phyloP scores from a whole-genome alignment of 2,888 invertebrate genomes.

The Heliconius aoede region DNA sequence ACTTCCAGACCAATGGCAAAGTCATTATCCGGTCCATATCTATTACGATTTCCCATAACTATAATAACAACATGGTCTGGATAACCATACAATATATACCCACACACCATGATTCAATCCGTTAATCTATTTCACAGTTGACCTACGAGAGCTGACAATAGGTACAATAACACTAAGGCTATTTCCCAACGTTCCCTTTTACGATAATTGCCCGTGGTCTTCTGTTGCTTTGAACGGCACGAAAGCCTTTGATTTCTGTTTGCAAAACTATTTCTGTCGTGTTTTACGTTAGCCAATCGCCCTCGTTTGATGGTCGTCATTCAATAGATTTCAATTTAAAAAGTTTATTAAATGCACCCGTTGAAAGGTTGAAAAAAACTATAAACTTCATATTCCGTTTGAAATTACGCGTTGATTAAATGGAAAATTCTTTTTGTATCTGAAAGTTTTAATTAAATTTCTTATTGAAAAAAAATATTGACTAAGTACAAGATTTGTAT shows the following conservation, averaged over 20 bases:
- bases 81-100: too few relatives aligned
- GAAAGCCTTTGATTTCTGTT: conserved; percentile 50
- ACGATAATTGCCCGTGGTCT: conserved; percentile 64
- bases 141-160: conserved; percentile 55
- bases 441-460: conserved; percentile 19
- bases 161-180: conserved; percentile 57
- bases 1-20: conserved; percentile 34
- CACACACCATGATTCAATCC: conserved; percentile 47
- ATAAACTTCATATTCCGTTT: conserved; percentile 10
- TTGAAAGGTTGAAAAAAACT: conserved; percentile 26
- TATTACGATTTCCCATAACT: conserved; percentile 39
- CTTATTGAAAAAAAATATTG: neutral
- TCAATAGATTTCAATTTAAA: conserved; percentile 28
- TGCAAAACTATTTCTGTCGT: conserved; percentile 51
- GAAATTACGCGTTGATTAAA: conserved; percentile 12
- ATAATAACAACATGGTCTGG: conserved; percentile 32
- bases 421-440: conserved; percentile 2
- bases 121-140: conserved; percentile 52
- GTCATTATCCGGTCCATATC: conserved; percentile 39
- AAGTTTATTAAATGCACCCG: conserved; percentile 25
- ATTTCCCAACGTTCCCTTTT: conserved; percentile 64
- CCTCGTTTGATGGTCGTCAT: conserved; percentile 30
- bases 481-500: neutral
- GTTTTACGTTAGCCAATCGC: conserved; percentile 39
- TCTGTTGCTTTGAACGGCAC: conserved; percentile 50